These are phyloP conservation scores for Ophiothrix spiculata DNA, from an alignment of 35 echinoderm and acorn worm genomes.

Conservation along the genomic window DNA sequence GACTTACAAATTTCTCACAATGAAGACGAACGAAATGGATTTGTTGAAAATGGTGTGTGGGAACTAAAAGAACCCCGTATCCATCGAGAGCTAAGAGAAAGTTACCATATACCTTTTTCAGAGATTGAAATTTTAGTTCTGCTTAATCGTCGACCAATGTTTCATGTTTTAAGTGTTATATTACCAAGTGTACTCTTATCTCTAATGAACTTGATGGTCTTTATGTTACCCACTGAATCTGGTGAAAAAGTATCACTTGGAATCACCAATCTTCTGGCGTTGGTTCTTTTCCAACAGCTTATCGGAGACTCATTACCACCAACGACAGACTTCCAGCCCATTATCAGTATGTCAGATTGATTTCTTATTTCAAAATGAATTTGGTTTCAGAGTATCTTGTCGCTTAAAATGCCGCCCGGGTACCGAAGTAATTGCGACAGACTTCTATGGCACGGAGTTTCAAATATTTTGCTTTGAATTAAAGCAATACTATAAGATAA, in stretches of 20 bases:
- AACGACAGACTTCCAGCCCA: conserved; percentile 27
- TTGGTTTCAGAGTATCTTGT: too few species aligned
- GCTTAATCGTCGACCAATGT: neutral
- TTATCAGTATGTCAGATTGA: conserved; percentile 48
- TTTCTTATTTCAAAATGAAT: too few species aligned
- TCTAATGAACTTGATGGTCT: conserved; percentile 45
- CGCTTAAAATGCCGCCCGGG: too few species aligned
- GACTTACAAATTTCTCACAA: conserved; percentile 14
- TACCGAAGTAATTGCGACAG: too few species aligned
- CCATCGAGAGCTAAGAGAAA: neutral
- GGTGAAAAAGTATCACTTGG: conserved; percentile 61
- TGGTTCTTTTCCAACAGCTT: conserved; percentile 62
- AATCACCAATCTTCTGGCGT: conserved; percentile 51
- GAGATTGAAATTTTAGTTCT: neutral
- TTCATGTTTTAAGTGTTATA: conserved; percentile 36
- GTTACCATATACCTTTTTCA: neutral
- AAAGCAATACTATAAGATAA: too few species aligned
- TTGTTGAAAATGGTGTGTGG: conserved; percentile 1
- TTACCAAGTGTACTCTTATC: conserved; percentile 36
- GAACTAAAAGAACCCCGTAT: neutral
- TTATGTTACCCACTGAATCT: conserved; percentile 51
- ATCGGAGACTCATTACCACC: conserved; percentile 52
- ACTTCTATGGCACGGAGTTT: too few species aligned
- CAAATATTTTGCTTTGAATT: too few species aligned
- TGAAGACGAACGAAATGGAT: neutral